A percentile compares a stretch with the other conserved stretches of the same genome.
Evolutionary conservation across 2,888 invertebrate species (phyloP).

Genomic region (Rhagonycha fulva): DNA sequence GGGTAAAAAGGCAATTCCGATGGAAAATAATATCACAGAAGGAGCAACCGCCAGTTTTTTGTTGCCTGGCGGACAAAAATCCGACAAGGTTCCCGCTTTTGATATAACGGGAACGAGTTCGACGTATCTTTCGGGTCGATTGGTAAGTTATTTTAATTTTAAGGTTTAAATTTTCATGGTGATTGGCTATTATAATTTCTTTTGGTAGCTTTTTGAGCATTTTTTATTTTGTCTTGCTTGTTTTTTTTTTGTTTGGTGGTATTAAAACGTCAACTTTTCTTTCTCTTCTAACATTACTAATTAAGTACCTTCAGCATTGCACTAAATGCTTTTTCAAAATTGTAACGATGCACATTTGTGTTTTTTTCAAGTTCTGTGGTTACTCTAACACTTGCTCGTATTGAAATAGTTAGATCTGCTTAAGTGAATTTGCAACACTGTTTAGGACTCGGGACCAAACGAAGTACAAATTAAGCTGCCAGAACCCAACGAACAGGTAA

Average conservation of each 20-base stretch:
- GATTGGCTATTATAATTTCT: conserved; percentile 6
- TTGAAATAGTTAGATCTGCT: conserved; percentile 25
- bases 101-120: conserved; percentile 20
- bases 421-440: conserved; percentile 36
- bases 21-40: conserved; percentile 63
- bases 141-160: conserved; percentile 9
- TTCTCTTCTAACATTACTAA: neutral
- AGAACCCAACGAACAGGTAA: conserved; percentile 38
- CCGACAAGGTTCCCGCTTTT: conserved; percentile 22
- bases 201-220: conserved; percentile 21
- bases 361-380: conserved; percentile 4
- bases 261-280: neutral
- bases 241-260: neutral
- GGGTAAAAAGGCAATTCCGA: conserved; percentile 84
- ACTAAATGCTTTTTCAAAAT: conserved; percentile 3
- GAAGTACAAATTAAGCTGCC: conserved; percentile 46
- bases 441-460: conserved; percentile 48
- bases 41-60: conserved; percentile 89
- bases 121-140: conserved; percentile 12
- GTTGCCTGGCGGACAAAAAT: conserved; percentile 67
- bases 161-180: neutral
- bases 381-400: conserved; percentile 19
- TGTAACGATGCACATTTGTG: conserved; percentile 5
- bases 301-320: conserved; percentile 5
- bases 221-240: conserved; percentile 1